These are phyloP conservation scores for Seriola quinqueradiata DNA, from an alignment of 2,113 vertebrate species.

Conservation along the genomic window DNA sequence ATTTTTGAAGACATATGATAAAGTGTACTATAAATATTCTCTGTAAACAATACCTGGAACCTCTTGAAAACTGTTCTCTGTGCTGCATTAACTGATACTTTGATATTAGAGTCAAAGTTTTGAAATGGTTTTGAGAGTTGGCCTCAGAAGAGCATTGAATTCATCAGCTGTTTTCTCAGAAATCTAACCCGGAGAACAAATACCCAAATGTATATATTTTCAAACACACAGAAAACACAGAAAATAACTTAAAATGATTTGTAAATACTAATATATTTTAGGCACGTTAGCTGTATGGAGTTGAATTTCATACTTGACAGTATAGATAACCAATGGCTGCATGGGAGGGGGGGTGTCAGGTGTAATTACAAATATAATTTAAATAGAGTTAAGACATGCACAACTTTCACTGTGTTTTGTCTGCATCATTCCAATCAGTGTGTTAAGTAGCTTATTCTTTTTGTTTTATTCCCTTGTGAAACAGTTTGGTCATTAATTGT, in stretches of 20 bases:
- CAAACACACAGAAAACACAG: not conserved
- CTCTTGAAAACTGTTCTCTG: not conserved
- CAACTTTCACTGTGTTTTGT: not conserved
- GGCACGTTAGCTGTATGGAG: not conserved
- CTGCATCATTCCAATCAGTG: not conserved
- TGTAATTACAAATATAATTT: not conserved
- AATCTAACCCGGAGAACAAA: slow-evolving; percentile 7
- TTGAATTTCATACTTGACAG: not conserved
- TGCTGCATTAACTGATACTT: not conserved
- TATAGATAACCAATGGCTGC: not conserved
- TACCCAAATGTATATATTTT: not conserved
- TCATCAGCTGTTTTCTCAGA: not conserved
- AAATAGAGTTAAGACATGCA: not conserved
- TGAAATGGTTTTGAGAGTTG: not conserved
- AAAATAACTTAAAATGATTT: not conserved
- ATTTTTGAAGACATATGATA: not conserved
- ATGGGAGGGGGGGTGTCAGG: not conserved
- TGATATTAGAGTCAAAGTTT: not conserved
- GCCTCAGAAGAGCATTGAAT: not conserved
- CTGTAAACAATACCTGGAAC: not conserved
- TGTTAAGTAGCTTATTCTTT: not conserved
- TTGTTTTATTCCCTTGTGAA: not conserved
- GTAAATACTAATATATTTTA: not conserved
- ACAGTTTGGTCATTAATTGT: not conserved
- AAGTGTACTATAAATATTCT: not conserved